phyloP scores from a whole-genome alignment of 2,888 invertebrate species.

The Phortica okadai region DNA sequence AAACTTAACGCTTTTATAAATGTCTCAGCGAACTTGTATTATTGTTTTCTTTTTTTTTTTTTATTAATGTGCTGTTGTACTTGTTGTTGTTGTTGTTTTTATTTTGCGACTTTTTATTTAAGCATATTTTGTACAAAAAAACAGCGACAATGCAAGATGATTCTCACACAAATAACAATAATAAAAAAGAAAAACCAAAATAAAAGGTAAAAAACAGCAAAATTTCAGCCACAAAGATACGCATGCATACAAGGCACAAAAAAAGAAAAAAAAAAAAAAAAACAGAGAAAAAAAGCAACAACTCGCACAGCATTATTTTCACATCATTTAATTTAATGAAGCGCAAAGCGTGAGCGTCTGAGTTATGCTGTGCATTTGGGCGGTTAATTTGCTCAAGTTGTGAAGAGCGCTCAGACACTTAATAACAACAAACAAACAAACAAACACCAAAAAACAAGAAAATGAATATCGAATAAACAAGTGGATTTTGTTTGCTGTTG shows the following conservation, averaged over 20 bases:
- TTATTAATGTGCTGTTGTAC: background rate
- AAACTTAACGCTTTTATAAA: no score
- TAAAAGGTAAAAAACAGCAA: conserved; percentile 21
- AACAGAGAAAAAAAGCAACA: conserved; percentile 30
- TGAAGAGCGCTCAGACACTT: background rate
- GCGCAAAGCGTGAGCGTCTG: background rate
- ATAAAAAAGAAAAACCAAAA: conserved; percentile 5
- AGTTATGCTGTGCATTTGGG: background rate
- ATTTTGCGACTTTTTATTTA: background rate
- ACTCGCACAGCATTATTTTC: conserved; percentile 65
- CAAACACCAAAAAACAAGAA: background rate
- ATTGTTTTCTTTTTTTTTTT: no score
- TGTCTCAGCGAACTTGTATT: no score
- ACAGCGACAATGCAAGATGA: conserved; percentile 12
- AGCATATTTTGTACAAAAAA: background rate
- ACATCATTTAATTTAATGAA: conserved; percentile 73
- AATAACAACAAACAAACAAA: conserved; percentile 21
- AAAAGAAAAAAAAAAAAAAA: background rate
- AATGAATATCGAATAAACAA: background rate
- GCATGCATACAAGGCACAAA: background rate
- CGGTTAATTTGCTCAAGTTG: conserved; percentile 35
- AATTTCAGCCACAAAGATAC: conserved; percentile 1
- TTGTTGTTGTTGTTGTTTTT: background rate
- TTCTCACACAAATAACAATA: conserved; percentile 34
- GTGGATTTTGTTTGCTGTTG: conserved; percentile 1